Conservation (phyloP, 2,797 vertebrate species). For the Myiotriccus ornatus region DNA sequence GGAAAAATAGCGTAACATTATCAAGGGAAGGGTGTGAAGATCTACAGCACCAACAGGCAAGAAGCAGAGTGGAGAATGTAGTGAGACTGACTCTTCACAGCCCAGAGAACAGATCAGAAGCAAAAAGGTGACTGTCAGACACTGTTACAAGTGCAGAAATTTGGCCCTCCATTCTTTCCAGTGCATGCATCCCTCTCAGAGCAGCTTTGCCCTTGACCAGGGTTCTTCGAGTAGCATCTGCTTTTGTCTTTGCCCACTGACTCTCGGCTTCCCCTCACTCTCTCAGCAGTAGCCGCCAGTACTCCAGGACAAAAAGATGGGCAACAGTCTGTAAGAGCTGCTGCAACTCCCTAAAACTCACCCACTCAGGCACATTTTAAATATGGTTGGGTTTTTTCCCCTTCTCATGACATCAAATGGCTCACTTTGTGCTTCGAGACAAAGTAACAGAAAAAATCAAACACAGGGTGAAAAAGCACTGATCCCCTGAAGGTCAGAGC, state of each 20-base stretch:
- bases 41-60: not conserved
- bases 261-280: not conserved
- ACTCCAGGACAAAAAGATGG: not conserved
- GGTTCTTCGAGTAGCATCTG: not conserved
- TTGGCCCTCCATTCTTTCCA: not conserved
- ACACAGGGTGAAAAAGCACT: fast-evolving
- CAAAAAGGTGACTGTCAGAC: not conserved
- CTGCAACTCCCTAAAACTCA: not conserved
- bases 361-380: not conserved
- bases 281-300: not conserved
- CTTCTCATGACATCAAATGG: not conserved
- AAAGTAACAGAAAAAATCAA: not conserved
- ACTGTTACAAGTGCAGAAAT: not conserved
- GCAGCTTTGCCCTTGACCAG: not conserved
- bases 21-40: not conserved
- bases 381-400: fast-evolving
- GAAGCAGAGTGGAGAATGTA: not conserved
- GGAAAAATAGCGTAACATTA: not conserved
- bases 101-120: not conserved
- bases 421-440: not conserved
- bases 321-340: not conserved
- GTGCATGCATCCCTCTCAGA: not conserved
- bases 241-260: not conserved
- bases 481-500: not conserved
- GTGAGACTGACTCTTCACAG: not conserved